Percentiles rank a stretch among this genome's conserved stretches.
Evolutionary conservation across 2,888 invertebrate genomes (phyloP).

Genomic region (Strigamia maritima): DNA sequence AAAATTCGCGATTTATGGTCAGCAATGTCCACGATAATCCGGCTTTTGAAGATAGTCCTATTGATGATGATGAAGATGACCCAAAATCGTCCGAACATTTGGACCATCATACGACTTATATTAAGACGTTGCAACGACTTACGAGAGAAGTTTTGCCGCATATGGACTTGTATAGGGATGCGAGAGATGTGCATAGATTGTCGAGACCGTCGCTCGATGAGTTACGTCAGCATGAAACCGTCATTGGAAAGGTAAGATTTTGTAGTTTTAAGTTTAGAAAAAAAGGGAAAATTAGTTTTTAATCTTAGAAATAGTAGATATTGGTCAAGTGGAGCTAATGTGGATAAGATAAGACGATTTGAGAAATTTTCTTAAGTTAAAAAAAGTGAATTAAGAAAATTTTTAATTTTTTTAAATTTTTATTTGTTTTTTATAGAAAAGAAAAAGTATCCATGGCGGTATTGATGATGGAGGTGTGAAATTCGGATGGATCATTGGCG

Average conservation of each 20-base stretch:
- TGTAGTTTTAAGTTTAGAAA: too few species aligned
- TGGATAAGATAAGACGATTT: too few species aligned
- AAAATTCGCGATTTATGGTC: conserved; percentile 30
- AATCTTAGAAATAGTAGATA: too few species aligned
- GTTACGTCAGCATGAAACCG: conserved; percentile 59
- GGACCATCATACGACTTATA: conserved; percentile 43
- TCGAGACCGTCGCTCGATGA: conserved; percentile 82
- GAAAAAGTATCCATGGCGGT: background rate
- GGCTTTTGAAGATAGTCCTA: background rate
- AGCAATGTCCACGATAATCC: conserved; percentile 28
- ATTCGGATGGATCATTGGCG: conserved; percentile 89
- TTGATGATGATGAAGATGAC: background rate
- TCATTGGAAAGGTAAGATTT: conserved; percentile 12
- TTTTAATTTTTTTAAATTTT: too few species aligned
- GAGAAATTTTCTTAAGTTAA: too few species aligned
- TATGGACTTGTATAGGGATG: conserved; percentile 76
- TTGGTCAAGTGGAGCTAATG: too few species aligned
- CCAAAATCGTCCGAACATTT: background rate
- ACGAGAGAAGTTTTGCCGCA: conserved; percentile 76
- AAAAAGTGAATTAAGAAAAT: too few species aligned
- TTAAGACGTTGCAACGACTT: conserved; percentile 53
- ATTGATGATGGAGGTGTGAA: conserved; percentile 58
- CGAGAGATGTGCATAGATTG: conserved; percentile 63
- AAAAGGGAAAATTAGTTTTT: too few species aligned
- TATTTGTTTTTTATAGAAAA: background rate